phyloP scores from a whole-genome alignment of 1,140 invertebrate genomes.

The Odontomachus brunneus region DNA sequence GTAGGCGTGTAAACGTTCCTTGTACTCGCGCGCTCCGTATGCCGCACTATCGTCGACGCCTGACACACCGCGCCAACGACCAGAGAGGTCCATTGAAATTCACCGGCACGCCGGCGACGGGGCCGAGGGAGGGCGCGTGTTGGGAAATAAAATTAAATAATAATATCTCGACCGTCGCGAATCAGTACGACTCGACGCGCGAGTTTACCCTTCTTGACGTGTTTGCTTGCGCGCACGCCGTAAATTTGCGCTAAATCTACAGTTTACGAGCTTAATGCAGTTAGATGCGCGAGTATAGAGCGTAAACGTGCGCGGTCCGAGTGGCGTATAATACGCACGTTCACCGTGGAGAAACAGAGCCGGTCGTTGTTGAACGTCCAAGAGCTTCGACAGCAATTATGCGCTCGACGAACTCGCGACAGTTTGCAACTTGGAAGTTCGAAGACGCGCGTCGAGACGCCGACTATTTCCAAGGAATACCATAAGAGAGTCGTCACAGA shows the following conservation, averaged over 20 bases:
- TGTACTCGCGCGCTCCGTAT: constrained; percentile 54
- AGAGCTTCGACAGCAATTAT: constrained; percentile 57
- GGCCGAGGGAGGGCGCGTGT: constrained; percentile 3
- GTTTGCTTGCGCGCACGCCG: too few species aligned
- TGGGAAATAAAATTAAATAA: constrained; percentile 60
- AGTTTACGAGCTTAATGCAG: not conserved
- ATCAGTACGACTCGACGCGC: not conserved
- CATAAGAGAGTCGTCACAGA: constrained; percentile 44
- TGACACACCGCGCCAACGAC: constrained; percentile 8
- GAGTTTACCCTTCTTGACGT: not conserved
- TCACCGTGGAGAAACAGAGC: not conserved
- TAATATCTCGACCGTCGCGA: constrained; percentile 18
- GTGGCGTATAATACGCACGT: constrained; percentile 13
- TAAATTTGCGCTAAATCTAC: not conserved
- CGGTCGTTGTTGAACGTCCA: not conserved
- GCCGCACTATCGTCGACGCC: constrained; percentile 32
- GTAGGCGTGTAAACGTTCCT: constrained; percentile 64
- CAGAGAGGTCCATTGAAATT: constrained; percentile 57
- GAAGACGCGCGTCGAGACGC: not conserved
- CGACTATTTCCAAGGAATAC: constrained; percentile 29
- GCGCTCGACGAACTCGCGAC: constrained; percentile 23
- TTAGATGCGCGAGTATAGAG: not conserved
- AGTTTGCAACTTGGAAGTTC: constrained; percentile 67
- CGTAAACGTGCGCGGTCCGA: not conserved
- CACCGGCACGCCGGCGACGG: constrained; percentile 10